Evolutionary conservation across 2,113 vertebrate species (phyloP).

Genomic region (Xerus inauris): DNA sequence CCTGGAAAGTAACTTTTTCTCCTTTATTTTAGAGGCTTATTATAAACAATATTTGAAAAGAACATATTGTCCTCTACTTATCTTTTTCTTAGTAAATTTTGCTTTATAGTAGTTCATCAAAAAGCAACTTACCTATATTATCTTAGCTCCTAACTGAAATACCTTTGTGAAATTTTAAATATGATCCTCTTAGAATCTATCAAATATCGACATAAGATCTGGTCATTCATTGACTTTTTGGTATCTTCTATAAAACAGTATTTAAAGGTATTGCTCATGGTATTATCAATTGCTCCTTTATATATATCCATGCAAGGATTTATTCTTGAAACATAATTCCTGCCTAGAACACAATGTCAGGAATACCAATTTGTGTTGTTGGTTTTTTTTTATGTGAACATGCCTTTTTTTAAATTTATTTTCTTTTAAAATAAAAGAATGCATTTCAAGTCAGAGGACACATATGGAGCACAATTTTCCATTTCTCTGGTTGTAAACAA

Average conservation of each 20-base stretch:
- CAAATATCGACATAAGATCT: background rate
- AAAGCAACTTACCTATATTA: background rate
- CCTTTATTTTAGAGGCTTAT: background rate
- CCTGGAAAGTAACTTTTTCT: background rate
- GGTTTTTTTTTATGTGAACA: no score
- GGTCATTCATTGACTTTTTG: background rate
- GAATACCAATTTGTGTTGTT: no score
- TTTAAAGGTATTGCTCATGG: background rate
- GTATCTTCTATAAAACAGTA: background rate
- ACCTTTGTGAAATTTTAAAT: background rate
- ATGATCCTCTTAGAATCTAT: background rate
- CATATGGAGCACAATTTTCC: no score
- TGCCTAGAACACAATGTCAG: background rate
- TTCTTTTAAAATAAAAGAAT: no score
- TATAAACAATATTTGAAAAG: background rate
- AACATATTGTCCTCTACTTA: background rate
- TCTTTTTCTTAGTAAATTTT: slow-evolving; percentile 15
- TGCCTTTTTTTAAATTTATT: no score
- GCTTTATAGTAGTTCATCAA: background rate
- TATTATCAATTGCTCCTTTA: background rate
- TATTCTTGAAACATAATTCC: background rate
- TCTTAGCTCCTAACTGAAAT: slow-evolving; percentile 25
- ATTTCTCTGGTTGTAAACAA: no score
- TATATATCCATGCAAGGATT: background rate
- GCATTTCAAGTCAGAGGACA: no score